Evolutionary conservation across 2,888 invertebrate genomes (phyloP).

Genomic region (Drosophila testacea): DNA sequence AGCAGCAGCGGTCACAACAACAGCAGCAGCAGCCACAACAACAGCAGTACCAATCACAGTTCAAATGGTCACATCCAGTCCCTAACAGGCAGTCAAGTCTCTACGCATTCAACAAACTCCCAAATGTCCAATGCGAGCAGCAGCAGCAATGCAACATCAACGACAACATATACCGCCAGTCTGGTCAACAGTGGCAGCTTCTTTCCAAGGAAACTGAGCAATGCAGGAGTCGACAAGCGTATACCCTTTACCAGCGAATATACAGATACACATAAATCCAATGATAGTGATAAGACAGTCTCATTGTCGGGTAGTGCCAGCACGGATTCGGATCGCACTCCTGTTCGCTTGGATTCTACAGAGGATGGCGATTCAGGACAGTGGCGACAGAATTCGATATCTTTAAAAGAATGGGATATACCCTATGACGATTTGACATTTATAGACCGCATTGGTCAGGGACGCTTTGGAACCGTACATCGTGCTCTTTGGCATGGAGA

Average conservation of each 20-base stretch:
- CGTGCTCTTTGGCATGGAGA: conserved; percentile 99
- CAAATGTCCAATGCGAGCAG: conserved; percentile 50
- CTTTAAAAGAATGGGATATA: conserved; percentile 98
- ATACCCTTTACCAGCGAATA: conserved; percentile 83
- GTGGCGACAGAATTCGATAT: conserved; percentile 95
- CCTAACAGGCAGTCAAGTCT: conserved; percentile 60
- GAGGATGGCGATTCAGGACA: conserved; percentile 90
- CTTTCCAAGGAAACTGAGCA: conserved; percentile 86
- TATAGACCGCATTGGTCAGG: conserved; percentile 94
- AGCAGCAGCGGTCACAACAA: conserved; percentile 13
- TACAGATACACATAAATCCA: conserved; percentile 87
- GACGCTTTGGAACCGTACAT: conserved; percentile 97
- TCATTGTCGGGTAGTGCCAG: conserved; percentile 91
- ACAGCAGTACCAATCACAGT: conserved; percentile 35
- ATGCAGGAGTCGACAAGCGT: conserved; percentile 79
- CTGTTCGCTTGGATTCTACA: conserved; percentile 91
- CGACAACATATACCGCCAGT: conserved; percentile 61
- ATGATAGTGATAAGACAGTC: conserved; percentile 90
- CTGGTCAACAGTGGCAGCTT: conserved; percentile 71
- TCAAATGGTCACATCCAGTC: conserved; percentile 56
- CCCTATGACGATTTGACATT: conserved; percentile 97
- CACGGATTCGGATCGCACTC: conserved; percentile 93
- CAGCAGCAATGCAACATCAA: conserved; percentile 56
- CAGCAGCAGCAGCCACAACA: conserved; percentile 13
- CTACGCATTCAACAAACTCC: conserved; percentile 54